Percentiles rank a stretch among this genome's conserved stretches.
These are phyloP conservation scores for Pardosa pseudoannulata DNA, from an alignment of 2,888 invertebrate species.

Conservation along the genomic window DNA sequence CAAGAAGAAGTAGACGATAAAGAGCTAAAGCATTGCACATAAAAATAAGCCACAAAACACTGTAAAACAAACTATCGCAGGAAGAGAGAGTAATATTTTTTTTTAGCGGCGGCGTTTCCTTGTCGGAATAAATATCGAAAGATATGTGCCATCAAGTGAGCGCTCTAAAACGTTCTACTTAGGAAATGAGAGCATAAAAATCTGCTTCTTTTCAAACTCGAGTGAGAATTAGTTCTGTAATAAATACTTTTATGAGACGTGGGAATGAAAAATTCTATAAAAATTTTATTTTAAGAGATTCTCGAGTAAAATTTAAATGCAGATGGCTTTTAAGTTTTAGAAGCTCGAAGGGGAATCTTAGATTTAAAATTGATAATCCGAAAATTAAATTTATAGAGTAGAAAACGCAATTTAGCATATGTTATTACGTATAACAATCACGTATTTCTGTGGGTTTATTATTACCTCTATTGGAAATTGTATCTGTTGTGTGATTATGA, in stretches of 20 bases:
- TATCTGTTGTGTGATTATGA: too few species aligned
- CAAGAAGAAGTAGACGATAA: neutral
- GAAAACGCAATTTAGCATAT: too few species aligned
- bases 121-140: neutral
- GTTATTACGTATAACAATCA: too few species aligned
- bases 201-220: neutral
- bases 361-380: too few species aligned
- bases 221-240: neutral
- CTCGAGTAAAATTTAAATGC: too few species aligned
- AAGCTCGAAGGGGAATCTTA: too few species aligned
- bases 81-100: neutral
- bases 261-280: neutral
- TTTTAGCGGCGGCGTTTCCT: neutral
- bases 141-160: constrained; percentile 7
- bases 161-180: neutral
- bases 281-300: neutral
- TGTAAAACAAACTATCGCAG: neutral
- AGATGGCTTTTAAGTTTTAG: too few species aligned
- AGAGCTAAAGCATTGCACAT: neutral
- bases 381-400: too few species aligned
- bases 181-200: neutral
- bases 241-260: neutral
- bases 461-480: too few species aligned
- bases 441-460: too few species aligned
- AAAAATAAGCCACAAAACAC: neutral